phyloP scores from a whole-genome alignment of 2,113 vertebrate species.

The Empidonax traillii region DNA sequence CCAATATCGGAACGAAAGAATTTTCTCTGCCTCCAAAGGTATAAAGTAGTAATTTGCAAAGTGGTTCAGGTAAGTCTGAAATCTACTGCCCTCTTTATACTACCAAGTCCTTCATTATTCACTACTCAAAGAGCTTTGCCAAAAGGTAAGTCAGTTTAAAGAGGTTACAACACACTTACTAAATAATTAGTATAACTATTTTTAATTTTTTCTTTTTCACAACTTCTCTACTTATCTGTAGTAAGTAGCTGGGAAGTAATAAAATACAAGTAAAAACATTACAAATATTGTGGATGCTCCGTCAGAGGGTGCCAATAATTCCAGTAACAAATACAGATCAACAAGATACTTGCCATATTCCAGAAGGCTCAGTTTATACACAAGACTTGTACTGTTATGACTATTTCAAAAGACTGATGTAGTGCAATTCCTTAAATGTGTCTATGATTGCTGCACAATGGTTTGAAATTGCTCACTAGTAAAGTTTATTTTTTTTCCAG shows the following conservation, averaged over 20 bases:
- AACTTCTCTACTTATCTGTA: neutral
- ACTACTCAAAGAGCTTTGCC: neutral
- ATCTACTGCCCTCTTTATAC: neutral
- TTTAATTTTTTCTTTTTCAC: neutral
- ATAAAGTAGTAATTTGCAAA: neutral
- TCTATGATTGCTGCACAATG: neutral
- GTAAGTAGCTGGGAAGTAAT: neutral
- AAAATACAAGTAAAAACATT: neutral
- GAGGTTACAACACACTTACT: neutral
- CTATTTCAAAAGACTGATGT: neutral
- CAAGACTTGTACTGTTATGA: neutral
- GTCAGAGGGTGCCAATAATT: neutral
- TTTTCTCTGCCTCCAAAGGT: neutral
- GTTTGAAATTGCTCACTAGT: neutral
- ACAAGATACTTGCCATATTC: neutral
- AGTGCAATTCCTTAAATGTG: neutral
- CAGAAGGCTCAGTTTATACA: neutral
- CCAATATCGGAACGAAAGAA: neutral
- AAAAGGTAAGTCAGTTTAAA: neutral
- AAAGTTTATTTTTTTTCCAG: neutral
- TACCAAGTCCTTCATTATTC: neutral
- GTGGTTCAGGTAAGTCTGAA: neutral
- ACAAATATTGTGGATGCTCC: neutral
- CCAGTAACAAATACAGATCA: neutral
- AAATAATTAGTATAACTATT: neutral